Conservation (phyloP, 1,140 invertebrate genomes). For the Helicoverpa armigera region DNA sequence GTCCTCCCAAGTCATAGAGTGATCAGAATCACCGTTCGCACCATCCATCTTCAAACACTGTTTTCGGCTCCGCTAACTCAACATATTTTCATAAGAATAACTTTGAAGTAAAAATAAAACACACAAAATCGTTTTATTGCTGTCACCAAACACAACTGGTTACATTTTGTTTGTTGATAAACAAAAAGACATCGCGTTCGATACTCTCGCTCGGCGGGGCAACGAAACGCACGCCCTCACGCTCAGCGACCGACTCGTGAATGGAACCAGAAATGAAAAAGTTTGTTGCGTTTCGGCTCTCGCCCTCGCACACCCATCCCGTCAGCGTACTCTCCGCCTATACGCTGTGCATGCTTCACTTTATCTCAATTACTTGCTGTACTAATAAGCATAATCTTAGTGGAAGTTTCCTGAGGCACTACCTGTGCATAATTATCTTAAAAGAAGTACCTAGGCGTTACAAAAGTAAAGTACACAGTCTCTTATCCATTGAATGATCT, state of each 20-base stretch:
- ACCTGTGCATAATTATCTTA: constrained; percentile 16
- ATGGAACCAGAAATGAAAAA: constrained; percentile 66
- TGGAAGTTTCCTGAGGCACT: constrained; percentile 36
- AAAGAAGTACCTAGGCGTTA: constrained; percentile 17
- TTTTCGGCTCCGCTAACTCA: constrained; percentile 45
- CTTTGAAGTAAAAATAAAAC: constrained; percentile 54
- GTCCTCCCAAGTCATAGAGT: constrained; percentile 87
- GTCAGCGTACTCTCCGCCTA: not conserved
- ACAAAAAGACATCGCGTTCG: constrained; percentile 75
- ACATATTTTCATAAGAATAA: constrained; percentile 48
- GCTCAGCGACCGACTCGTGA: constrained; percentile 65
- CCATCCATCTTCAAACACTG: constrained; percentile 81
- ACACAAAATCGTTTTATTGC: constrained; percentile 60
- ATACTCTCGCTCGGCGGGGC: constrained; percentile 43
- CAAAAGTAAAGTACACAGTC: not conserved
- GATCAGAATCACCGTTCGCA: constrained; percentile 84
- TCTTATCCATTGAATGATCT: not conserved
- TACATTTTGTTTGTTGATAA: constrained; percentile 78
- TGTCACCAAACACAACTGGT: constrained; percentile 72
- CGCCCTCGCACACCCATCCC: constrained; percentile 9
- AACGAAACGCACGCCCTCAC: constrained; percentile 60
- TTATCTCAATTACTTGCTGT: constrained; percentile 36
- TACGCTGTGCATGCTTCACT: constrained; percentile 3
- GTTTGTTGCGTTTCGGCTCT: constrained; percentile 33
- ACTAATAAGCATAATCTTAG: constrained; percentile 43